Evolutionary conservation across 2,113 vertebrate genomes (phyloP).

Genomic region (Tragelaphus strepsiceros): DNA sequence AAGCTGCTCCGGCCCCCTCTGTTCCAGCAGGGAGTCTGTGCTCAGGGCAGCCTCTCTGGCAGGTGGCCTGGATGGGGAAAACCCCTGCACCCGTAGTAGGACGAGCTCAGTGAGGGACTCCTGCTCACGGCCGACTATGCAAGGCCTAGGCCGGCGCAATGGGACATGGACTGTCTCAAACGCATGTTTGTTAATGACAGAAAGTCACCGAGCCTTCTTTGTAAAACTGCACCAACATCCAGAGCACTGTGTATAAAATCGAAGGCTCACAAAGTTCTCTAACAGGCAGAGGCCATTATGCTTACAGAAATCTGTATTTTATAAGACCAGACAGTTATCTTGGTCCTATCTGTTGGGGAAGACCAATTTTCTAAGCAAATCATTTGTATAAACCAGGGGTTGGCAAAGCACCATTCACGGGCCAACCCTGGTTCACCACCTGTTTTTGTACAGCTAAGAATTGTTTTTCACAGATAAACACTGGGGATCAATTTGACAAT

Average conservation of each 20-base stretch:
- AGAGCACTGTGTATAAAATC: not conserved
- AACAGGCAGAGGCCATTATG: not conserved
- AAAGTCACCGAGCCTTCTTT: not conserved
- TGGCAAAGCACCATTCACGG: not conserved
- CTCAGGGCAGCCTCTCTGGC: not conserved
- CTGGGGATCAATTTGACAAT: not conserved
- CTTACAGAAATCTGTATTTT: not conserved
- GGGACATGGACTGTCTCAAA: not conserved
- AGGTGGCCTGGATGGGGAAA: not conserved
- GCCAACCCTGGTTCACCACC: not conserved
- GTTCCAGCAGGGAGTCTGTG: not conserved
- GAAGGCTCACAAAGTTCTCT: not conserved
- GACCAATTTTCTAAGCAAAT: not conserved
- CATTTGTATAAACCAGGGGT: not conserved
- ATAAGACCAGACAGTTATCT: not conserved
- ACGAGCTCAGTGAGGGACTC: not conserved
- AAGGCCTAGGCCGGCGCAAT: not conserved
- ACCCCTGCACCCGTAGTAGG: not conserved
- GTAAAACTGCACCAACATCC: not conserved
- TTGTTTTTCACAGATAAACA: not conserved
- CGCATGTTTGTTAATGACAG: not conserved
- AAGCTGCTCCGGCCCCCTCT: not conserved
- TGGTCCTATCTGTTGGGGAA: not conserved
- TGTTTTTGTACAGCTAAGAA: not conserved
- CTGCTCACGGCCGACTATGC: not conserved